Evolutionary conservation across 2,797 vertebrate genomes (phyloP), one percentile per base, ranked within the genome.

Genomic region (Rhadinocentrus ornatus): DNA sequence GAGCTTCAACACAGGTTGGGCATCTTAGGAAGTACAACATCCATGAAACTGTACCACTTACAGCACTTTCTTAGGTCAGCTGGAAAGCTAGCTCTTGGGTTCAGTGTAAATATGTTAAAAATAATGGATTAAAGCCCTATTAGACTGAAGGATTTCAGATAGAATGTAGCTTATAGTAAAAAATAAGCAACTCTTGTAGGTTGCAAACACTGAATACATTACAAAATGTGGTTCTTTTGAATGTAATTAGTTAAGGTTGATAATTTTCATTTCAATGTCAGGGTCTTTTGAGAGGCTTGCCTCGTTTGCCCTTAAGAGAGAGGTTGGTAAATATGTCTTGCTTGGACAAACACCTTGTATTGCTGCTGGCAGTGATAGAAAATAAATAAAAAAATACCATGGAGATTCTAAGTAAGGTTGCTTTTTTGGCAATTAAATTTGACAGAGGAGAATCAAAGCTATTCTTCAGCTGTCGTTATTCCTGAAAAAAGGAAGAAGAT

Each of bases 351-450:
- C 79, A 77, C 22, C 11, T 64, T 48, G 78, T 66, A 44, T 50
- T 63, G 63, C 78, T 66, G 46, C 73, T 59, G 66, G 26, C 26
- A 60, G 69, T 64, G 84, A 90, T 89, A 50, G 2, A n/a, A 50
- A 50, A 29, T 29, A 3, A 52, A 52, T 22, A n/a, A 46, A 85
- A 88, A 66, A 50, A 52, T 61, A 66, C 64, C 12, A 59, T 41
- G 50, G 74, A 87, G 89, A 91, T 90, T 73, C 71, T 86, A 87
- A 91, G 92, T 85, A 87, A 88, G 87, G 91, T 89, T 77, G 83
- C 73, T 71, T 72, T 80, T 78, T 70, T 75, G 62, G 85, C 83
- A 92, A 93, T 93, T 89, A 88, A 83, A 89, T 82, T 66, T 83
- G 86, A 91, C 84, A 77, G 78, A 63, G 62, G 75, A 79, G 80